phyloP scores from a whole-genome alignment of 2,113 vertebrate genomes.

The Turnix velox region DNA sequence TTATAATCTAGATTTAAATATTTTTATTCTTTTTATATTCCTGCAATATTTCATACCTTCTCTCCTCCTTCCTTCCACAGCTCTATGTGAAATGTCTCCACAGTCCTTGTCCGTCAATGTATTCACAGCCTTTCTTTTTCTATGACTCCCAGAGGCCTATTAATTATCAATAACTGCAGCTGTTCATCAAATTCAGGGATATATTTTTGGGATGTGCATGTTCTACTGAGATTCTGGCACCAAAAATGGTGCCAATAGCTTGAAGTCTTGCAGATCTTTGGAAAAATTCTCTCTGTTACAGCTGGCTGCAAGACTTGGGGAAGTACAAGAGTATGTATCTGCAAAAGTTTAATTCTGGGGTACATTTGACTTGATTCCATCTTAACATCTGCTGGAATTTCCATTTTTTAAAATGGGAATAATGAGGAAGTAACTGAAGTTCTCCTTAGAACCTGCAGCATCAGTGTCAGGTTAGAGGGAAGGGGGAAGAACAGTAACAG shows the following conservation, averaged over 20 bases:
- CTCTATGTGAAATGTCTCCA: background rate
- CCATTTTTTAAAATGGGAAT: background rate
- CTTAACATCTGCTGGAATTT: background rate
- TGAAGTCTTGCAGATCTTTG: background rate
- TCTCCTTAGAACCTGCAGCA: background rate
- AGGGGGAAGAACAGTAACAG: background rate
- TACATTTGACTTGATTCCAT: background rate
- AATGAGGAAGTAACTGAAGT: background rate
- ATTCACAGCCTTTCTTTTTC: background rate
- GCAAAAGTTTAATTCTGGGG: background rate
- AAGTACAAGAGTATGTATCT: rapidly evolving
- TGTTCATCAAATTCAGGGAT: background rate
- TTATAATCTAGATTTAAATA: background rate
- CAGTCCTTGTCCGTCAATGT: background rate
- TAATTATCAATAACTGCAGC: background rate
- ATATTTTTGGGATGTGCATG: background rate
- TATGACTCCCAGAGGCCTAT: background rate
- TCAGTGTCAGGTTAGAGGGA: background rate
- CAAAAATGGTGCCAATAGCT: background rate
- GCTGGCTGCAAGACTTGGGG: background rate
- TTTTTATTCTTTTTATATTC: background rate
- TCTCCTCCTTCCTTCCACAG: background rate
- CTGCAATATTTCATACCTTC: background rate
- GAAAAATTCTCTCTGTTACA: background rate
- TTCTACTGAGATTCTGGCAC: background rate